Evolutionary conservation across 2,888 invertebrate species (phyloP).

Genomic region (Micoletzkya japonica): DNA sequence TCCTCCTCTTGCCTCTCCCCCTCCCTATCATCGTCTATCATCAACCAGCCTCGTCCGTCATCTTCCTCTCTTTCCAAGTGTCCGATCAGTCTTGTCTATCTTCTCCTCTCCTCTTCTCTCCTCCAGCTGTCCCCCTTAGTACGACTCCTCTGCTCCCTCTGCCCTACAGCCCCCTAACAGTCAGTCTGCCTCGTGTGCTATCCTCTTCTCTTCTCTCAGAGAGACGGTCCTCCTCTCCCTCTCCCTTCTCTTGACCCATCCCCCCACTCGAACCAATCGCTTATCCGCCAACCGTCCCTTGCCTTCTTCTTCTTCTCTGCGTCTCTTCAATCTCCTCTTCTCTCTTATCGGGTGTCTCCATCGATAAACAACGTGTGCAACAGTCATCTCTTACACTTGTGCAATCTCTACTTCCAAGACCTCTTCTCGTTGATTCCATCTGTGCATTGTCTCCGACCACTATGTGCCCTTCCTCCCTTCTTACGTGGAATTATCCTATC

Average conservation of each 20-base stretch:
- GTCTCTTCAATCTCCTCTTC: too few species aligned
- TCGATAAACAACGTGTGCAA: too few species aligned
- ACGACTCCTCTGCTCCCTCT: constrained; percentile 4
- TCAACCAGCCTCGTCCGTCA: background rate
- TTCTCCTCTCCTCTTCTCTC: background rate
- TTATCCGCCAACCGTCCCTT: background rate
- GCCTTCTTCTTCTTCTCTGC: too few species aligned
- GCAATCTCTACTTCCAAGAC: too few species aligned
- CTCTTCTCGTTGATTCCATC: background rate
- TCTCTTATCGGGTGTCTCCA: too few species aligned
- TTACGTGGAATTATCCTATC: background rate
- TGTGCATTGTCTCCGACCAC: background rate
- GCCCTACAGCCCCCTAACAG: background rate
- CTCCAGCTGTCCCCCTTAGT: constrained; percentile 3
- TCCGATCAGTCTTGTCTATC: background rate
- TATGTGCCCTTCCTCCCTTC: background rate
- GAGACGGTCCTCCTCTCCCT: constrained; percentile 2
- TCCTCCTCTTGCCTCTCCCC: background rate
- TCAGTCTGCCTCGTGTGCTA: constrained; percentile 7
- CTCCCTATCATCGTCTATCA: constrained; percentile 3
- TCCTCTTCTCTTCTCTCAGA: constrained; percentile 1
- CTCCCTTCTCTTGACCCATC: background rate
- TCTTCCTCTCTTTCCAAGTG: background rate
- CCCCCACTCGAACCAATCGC: too few species aligned
- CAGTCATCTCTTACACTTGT: too few species aligned